phyloP scores from a whole-genome alignment of 2,888 invertebrate species.

The Branchipolynoe longqiensis region DNA sequence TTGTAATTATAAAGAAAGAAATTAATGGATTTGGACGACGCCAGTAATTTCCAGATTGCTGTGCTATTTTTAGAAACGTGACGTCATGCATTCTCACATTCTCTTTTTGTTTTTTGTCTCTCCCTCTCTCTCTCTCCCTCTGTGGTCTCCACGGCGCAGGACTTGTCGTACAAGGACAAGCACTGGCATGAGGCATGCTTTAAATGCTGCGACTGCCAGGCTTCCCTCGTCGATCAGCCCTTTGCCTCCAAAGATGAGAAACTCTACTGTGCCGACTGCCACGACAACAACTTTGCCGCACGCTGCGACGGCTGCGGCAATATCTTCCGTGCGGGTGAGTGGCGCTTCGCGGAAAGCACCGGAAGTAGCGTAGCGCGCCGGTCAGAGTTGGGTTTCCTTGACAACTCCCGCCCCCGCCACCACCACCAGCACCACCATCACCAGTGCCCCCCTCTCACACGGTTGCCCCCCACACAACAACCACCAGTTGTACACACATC shows the following conservation, averaged over 20 bases:
- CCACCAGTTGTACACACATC: constrained; percentile 46
- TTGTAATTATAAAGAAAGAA: neutral
- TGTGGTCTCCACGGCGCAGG: constrained; percentile 85
- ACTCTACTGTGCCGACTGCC: constrained; percentile 99
- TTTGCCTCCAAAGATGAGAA: constrained; percentile 99
- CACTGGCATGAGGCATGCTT: constrained; percentile 99
- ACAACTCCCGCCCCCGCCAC: neutral
- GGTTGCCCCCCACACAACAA: neutral
- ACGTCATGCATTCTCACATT: too few species aligned
- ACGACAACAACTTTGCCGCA: constrained; percentile 99
- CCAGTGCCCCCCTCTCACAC: constrained; percentile 12
- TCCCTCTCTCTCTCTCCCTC: neutral
- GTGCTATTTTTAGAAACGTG: too few species aligned
- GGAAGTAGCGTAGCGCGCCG: neutral
- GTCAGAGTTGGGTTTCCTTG: neutral
- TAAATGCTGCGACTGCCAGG: constrained; percentile 98
- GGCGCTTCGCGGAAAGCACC: neutral
- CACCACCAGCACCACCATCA: neutral
- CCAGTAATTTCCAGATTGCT: too few species aligned
- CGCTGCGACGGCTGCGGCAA: constrained; percentile 99
- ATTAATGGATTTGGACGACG: constrained; percentile 25
- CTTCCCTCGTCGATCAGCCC: constrained; percentile 99
- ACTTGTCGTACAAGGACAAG: constrained; percentile 99
- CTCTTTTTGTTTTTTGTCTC: constrained; percentile 23
- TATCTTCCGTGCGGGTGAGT: constrained; percentile 97